Evolutionary conservation across 1,140 invertebrate species (phyloP), one percentile per base, ranked within the genome.

Genomic region (Sycophaga agraensis): DNA sequence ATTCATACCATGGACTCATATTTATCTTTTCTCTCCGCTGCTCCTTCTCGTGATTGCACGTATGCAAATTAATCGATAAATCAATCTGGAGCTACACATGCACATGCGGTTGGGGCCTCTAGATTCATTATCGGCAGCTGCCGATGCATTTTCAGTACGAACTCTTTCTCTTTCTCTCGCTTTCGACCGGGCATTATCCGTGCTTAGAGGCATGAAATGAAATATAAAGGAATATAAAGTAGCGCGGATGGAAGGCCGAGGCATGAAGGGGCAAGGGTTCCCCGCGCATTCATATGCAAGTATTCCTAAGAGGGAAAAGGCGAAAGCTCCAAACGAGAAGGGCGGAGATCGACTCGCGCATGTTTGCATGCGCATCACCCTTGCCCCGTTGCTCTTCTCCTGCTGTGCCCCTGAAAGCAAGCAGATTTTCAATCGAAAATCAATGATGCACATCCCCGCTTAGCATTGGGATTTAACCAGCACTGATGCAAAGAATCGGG

Each of bases 371-470:
- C 7, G 12, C 4, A 14, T 12, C 2, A 22, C 8, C n/a, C 37
- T 39, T 14, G 6, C 37, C n/a, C 37, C 11, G 28, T 39, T 14
- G 6, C 37, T 39, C n/a, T 39, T 39, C 37, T 39, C 37, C n/a
- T 14, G 6, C 37, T n/a, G n/a, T n/a, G 21, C 26, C 34, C 8
- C 9, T 24, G 35, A 11, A 4, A 21, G 8, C 9, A 16, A 26
- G 26, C 14, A 35, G 72, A 70, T 78, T 77, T 77, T 78, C 75
- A 76, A 78, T 79, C 76, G 76, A 53, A 69, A 70, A 78, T 78
- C 78, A 78, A 78, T 78, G 78, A 77, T 73, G 71, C 73, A 71
- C 73, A 65, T 76, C 72, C 71, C 68, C 73, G 70, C 28, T 31
- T 31, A 31, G 28, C 28, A 31, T 4, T 6, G 11, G 28, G 39